phyloP scores from a whole-genome alignment of 2,113 vertebrate genomes.

The Vombatus ursinus region DNA sequence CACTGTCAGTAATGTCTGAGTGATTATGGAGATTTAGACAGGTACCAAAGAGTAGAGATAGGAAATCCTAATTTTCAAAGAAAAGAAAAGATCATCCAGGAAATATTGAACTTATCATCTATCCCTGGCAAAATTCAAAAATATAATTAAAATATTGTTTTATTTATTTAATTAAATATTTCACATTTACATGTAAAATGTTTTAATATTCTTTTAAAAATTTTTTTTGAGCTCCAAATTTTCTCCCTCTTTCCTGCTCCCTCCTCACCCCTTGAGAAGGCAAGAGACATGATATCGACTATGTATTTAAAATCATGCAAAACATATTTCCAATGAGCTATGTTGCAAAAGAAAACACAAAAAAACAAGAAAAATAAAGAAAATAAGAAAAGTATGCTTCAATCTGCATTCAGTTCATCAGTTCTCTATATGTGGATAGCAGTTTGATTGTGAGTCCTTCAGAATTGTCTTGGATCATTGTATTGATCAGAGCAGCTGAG shows the following conservation, averaged over 20 bases:
- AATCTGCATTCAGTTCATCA: neutral
- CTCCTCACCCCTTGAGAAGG: neutral
- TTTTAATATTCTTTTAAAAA: neutral
- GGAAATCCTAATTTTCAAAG: too few relatives aligned
- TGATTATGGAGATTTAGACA: too few relatives aligned
- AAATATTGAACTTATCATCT: too few relatives aligned
- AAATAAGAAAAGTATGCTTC: neutral
- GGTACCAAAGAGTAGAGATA: too few relatives aligned
- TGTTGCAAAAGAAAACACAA: neutral
- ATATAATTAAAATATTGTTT: too few relatives aligned
- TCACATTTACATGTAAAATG: neutral
- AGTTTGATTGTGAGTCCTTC: neutral
- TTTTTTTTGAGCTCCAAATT: neutral
- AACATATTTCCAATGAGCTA: neutral
- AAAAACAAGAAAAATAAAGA: neutral
- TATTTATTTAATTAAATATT: neutral
- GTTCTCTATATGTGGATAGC: neutral
- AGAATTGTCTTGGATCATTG: neutral
- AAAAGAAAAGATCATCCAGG: too few relatives aligned
- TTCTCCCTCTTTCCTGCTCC: neutral
- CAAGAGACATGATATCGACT: neutral
- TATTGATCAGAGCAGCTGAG: neutral
- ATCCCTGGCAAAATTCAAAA: too few relatives aligned
- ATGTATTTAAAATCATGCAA: too few relatives aligned
- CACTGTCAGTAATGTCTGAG: too few relatives aligned